These are phyloP conservation scores for Zeus faber DNA, from an alignment of 2,113 vertebrate genomes.

Conservation along the genomic window DNA sequence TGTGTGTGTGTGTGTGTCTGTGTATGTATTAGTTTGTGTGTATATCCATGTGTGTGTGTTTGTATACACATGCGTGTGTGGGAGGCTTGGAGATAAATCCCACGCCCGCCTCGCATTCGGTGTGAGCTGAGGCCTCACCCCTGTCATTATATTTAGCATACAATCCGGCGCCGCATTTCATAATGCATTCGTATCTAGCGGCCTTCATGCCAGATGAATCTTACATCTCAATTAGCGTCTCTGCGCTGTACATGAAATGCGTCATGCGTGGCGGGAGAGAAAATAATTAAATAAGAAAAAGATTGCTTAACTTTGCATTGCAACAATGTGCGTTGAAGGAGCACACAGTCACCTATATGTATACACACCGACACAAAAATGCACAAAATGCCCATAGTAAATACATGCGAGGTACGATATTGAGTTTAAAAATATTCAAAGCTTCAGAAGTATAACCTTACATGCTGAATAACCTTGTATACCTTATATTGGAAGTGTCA, in stretches of 20 bases:
- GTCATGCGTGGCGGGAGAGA: constrained; percentile 47
- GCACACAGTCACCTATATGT: constrained; percentile 14
- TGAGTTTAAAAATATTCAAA: too few relatives aligned
- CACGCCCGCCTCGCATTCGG: constrained; percentile 52
- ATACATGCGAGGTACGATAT: too few relatives aligned
- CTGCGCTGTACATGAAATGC: constrained; percentile 49
- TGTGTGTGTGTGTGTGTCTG: constrained; percentile 14
- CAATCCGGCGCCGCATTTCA: constrained; percentile 53
- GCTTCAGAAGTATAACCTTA: too few relatives aligned
- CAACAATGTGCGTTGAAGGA: too few relatives aligned
- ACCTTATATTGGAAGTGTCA: too few relatives aligned
- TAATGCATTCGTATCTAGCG: constrained; percentile 55
- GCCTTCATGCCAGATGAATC: constrained; percentile 45
- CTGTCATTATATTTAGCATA: constrained; percentile 69
- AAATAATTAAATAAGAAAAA: too few relatives aligned
- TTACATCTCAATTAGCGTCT: constrained; percentile 67
- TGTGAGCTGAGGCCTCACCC: constrained; percentile 60
- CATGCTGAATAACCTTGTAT: too few relatives aligned
- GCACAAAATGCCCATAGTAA: too few relatives aligned
- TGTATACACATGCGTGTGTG: constrained; percentile 33
- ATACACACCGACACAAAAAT: too few relatives aligned
- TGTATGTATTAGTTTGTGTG: constrained; percentile 14
- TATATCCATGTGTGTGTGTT: neutral
- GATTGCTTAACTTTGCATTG: too few relatives aligned
- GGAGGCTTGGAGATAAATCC: constrained; percentile 56